Conservation (phyloP, 92 coral and sea anemone genomes). For the Parazoanthus atlanticus region DNA sequence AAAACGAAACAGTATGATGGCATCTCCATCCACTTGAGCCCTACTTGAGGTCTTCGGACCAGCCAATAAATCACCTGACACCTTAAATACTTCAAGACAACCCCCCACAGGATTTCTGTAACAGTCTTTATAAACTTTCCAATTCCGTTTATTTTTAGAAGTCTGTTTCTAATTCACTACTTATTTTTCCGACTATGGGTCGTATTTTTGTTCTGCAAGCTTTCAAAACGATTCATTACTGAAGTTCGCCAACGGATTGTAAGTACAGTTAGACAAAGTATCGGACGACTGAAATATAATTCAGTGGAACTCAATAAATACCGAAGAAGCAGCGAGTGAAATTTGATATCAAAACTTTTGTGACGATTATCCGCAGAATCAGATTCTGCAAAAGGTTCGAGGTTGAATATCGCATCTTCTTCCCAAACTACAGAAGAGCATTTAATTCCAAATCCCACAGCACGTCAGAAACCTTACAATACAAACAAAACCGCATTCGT, state of each 20-base stretch:
- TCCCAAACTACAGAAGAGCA: not conserved
- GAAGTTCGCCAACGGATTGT: not conserved
- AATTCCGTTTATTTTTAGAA: constrained; percentile 3
- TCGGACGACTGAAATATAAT: not conserved
- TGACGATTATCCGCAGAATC: not conserved
- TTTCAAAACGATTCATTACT: not conserved
- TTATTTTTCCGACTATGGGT: not conserved
- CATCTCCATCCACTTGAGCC: not conserved
- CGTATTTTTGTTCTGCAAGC: not conserved
- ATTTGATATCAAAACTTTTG: constrained; percentile 20
- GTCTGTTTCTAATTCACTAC: constrained; percentile 23
- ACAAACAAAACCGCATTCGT: constrained; percentile 5
- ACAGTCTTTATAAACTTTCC: not conserved
- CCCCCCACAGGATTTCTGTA: constrained; percentile 14
- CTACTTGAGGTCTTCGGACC: not conserved
- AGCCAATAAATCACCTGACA: not conserved
- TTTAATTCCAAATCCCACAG: not conserved
- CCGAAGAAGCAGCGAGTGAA: not conserved
- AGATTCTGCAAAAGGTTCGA: not conserved
- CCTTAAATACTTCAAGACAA: not conserved
- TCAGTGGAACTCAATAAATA: not conserved
- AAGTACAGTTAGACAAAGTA: not conserved
- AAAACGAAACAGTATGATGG: not conserved
- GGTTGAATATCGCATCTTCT: not conserved
- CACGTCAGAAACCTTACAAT: not conserved